Evolutionary conservation across 2,888 invertebrate species (phyloP), one percentile per base, ranked within the genome.

Genomic region (Pollenia amentaria): DNA sequence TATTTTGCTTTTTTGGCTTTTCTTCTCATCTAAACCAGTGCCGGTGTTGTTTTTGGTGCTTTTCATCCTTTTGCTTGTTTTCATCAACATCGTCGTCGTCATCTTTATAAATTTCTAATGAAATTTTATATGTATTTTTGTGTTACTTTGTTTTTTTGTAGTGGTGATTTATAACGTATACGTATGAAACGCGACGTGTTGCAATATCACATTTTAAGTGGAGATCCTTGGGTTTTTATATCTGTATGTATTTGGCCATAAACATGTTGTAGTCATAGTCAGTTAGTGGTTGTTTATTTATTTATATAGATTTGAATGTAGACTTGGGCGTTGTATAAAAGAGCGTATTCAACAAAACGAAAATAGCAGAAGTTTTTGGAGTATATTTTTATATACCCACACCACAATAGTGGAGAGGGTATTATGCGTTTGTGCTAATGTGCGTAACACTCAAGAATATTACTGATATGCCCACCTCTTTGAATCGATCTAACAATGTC

Each of bases 91-190:
- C 46, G 57, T 72, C 78, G 53, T 78, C 85, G 42, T 67, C 29
- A 11, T 76, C 69, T 82, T 82, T 62, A 82, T 84, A 81, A 77
- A 87, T 84, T 84, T 77, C 72, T 87, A 87, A 87, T 87, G 87
- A 87, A 87, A 80, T 80, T 83, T 77, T 84, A 75, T 72, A 60
- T 60, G 40, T 72, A 21, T 48, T 48, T 48, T 64, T 51, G 60
- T 51, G 44, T 44, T 29, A 29, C 29, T 62, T 64, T 42, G 8
- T 81, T 42, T 72, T 55, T 81, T 76, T 77, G 70, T 80, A 80
- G 60, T 65, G 21, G 48, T 44, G 48, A 21, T 67, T 42, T 65
- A 65, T 76, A 83, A 77, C 67, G 46, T 78, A 64, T 84, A 84
- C 83, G 83, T 84, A 42, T 60, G 12, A 21, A 2, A 60, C 44